phyloP scores from a whole-genome alignment of 2,888 invertebrate species.

The Pilophorus perplexus region DNA sequence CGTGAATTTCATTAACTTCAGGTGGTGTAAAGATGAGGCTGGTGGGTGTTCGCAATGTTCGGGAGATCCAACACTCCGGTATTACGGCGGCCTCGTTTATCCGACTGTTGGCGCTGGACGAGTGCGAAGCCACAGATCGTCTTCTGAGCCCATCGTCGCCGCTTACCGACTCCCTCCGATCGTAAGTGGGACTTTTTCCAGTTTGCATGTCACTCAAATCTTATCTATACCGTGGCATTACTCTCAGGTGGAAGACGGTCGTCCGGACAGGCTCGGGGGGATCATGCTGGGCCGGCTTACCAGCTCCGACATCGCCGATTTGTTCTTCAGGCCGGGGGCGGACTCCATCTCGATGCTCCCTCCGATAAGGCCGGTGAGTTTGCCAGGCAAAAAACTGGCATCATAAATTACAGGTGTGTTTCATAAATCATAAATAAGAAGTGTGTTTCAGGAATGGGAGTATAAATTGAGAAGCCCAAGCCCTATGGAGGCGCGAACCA shows the following conservation, averaged over 20 bases:
- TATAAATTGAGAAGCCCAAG: constrained; percentile 41
- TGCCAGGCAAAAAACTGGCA: not conserved
- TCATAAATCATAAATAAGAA: too few relatives aligned
- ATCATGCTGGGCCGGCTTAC: constrained; percentile 52
- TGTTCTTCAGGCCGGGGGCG: constrained; percentile 42
- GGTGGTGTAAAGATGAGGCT: constrained; percentile 46
- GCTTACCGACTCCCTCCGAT: constrained; percentile 52
- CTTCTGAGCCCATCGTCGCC: constrained; percentile 50
- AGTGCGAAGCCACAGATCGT: constrained; percentile 47
- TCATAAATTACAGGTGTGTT: not conserved
- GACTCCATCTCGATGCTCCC: constrained; percentile 43
- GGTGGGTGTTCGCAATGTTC: constrained; percentile 46
- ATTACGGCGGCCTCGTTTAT: constrained; percentile 42
- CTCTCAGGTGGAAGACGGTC: constrained; percentile 46
- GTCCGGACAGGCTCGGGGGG: constrained; percentile 50
- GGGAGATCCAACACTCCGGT: constrained; percentile 47
- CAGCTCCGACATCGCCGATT: constrained; percentile 50
- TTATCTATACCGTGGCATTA: too few relatives aligned
- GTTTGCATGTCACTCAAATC: too few relatives aligned
- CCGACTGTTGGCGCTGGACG: constrained; percentile 44
- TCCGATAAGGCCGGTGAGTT: constrained; percentile 43
- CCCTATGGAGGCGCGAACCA: constrained; percentile 42
- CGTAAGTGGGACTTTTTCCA: too few relatives aligned
- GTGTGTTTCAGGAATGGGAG: constrained; percentile 44
- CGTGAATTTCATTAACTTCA: too few relatives aligned